A percentile compares a stretch with the other conserved stretches of the same genome.
These are phyloP conservation scores for Stegastes partitus DNA, from an alignment of 2,113 vertebrate genomes.

Conservation along the genomic window DNA sequence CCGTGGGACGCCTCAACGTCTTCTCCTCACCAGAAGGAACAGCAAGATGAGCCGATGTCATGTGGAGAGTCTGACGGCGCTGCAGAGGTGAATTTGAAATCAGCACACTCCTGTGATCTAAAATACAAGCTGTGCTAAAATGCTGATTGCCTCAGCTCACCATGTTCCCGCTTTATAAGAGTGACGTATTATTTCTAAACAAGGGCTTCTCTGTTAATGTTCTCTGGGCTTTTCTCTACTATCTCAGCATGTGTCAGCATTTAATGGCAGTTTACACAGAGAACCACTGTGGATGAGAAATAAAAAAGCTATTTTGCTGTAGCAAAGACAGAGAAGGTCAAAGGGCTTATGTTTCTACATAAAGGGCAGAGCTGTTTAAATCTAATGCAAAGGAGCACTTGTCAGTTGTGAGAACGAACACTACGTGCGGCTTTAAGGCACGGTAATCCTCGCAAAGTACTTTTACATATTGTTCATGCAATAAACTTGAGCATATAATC, in stretches of 20 bases:
- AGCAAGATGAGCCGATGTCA: slow-evolving; percentile 45
- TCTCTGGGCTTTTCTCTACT: not conserved
- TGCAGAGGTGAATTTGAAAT: slow-evolving; percentile 70
- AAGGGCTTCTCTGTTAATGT: slow-evolving; percentile 46
- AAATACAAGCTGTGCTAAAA: slow-evolving; percentile 7
- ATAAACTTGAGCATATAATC: slow-evolving; percentile 30
- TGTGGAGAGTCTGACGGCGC: slow-evolving; percentile 26
- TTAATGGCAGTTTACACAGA: slow-evolving; percentile 27
- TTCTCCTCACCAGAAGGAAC: not conserved
- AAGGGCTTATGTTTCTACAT: slow-evolving; percentile 46
- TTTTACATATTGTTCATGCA: slow-evolving; percentile 55
- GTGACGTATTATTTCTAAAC: slow-evolving; percentile 39
- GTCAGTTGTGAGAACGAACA: slow-evolving; percentile 34
- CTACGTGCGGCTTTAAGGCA: slow-evolving; percentile 35
- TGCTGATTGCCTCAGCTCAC: not conserved
- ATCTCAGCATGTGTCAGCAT: slow-evolving; percentile 21
- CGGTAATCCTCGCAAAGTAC: slow-evolving; percentile 53
- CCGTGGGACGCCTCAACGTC: slow-evolving; percentile 40
- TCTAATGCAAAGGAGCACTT: slow-evolving; percentile 45
- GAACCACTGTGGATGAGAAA: slow-evolving; percentile 2
- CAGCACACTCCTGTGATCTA: no score
- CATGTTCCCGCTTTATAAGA: slow-evolving; percentile 20
- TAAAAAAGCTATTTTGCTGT: not conserved
- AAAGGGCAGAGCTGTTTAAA: slow-evolving; percentile 24
- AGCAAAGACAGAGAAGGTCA: slow-evolving; percentile 30